These are phyloP conservation scores for Drosophila auraria DNA, from an alignment of 1,140 invertebrate species.

Conservation along the genomic window DNA sequence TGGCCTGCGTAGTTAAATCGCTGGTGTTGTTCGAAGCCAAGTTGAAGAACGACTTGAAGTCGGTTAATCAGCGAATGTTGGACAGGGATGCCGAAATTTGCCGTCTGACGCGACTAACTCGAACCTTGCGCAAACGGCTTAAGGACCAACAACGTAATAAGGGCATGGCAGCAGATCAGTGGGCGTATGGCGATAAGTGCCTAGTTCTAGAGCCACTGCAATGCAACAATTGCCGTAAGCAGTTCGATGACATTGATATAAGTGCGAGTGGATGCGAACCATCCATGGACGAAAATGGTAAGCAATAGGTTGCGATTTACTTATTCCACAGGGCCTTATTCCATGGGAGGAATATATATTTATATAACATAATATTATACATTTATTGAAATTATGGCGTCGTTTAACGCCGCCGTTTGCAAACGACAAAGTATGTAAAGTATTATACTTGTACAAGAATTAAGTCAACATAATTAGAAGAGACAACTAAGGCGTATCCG, in stretches of 20 bases:
- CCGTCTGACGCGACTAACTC: conserved; percentile 69
- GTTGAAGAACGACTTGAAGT: conserved; percentile 89
- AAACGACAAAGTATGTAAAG: too few species aligned
- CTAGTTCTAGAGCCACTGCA: conserved; percentile 72
- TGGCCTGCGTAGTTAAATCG: conserved; percentile 88
- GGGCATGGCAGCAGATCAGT: conserved; percentile 53
- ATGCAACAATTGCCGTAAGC: conserved; percentile 82
- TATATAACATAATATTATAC: too few species aligned
- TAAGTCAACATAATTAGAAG: too few species aligned
- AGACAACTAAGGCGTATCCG: too few species aligned
- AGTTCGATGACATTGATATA: conserved; percentile 78
- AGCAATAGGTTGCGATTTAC: conserved; percentile 4
- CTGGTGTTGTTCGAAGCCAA: conserved; percentile 88
- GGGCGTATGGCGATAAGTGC: conserved; percentile 56
- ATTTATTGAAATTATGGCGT: too few species aligned
- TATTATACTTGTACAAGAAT: too few species aligned
- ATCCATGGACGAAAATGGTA: conserved; percentile 59
- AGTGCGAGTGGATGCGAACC: conserved; percentile 55
- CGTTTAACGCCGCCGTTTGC: too few species aligned
- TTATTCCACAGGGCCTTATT: neutral
- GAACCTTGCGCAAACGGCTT: conserved; percentile 69
- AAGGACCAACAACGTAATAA: conserved; percentile 59
- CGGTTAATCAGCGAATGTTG: conserved; percentile 87
- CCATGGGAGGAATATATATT: too few species aligned
- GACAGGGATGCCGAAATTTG: conserved; percentile 89